These are phyloP conservation scores for Drosophila flavopinicola DNA, from an alignment of 2,888 invertebrate genomes.

Conservation along the genomic window DNA sequence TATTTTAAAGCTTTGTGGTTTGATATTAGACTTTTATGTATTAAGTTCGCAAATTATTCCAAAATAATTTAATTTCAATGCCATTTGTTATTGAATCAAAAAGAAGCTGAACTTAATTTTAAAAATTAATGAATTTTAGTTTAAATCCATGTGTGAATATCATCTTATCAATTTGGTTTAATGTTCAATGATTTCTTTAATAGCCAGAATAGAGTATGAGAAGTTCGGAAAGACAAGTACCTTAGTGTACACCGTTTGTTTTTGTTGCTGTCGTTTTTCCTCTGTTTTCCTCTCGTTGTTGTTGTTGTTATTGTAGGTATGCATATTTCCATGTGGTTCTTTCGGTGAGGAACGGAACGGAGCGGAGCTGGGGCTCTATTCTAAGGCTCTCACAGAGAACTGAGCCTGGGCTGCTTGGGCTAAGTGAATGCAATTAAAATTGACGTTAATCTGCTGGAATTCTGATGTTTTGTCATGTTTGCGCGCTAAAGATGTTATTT, in stretches of 20 bases:
- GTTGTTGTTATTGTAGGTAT: constrained; percentile 43
- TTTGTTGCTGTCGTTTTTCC: constrained; percentile 6
- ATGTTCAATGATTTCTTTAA: background rate
- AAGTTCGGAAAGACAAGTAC: background rate
- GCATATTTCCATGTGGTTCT: constrained; percentile 63
- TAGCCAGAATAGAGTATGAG: constrained; percentile 10
- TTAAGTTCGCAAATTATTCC: no score
- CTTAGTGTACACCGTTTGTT: background rate
- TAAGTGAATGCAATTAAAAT: constrained; percentile 81
- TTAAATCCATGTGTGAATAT: no score
- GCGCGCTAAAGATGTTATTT: constrained; percentile 80
- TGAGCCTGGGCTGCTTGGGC: constrained; percentile 43
- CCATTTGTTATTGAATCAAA: no score
- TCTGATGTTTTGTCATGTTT: constrained; percentile 80
- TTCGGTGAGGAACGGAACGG: no score
- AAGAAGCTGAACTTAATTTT: no score
- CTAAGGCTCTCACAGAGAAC: constrained; percentile 52
- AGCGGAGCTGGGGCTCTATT: constrained; percentile 57
- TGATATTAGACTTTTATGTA: no score
- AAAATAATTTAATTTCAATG: no score
- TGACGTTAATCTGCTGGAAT: constrained; percentile 81
- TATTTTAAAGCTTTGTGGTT: no score
- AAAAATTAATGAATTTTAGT: no score
- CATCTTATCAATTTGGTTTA: no score
- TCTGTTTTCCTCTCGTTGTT: constrained; percentile 8